Percentiles rank a stretch among this genome's conserved stretches.
Conservation (phyloP, 2,113 vertebrate genomes). For the Platycercus adscitus region DNA sequence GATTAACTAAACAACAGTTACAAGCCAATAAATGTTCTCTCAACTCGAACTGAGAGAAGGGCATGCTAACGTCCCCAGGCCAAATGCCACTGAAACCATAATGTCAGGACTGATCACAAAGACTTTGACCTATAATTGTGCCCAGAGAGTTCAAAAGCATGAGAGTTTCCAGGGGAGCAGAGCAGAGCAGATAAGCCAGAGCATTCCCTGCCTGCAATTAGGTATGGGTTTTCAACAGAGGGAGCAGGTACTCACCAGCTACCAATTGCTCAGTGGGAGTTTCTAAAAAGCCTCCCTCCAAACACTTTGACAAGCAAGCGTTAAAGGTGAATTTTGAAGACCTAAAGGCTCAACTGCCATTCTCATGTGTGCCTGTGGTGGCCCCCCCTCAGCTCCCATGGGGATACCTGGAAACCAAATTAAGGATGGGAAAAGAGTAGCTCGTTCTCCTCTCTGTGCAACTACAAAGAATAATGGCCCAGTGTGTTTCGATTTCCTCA, state of each 20-base stretch:
- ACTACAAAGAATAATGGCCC: background rate
- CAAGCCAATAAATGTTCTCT: slow-evolving; percentile 51
- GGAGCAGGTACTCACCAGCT: background rate
- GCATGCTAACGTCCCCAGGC: slow-evolving; percentile 40
- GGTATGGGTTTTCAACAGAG: background rate
- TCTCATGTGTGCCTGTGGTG: background rate
- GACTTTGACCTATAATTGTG: slow-evolving; percentile 67
- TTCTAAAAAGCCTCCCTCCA: background rate
- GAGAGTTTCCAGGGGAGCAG: background rate
- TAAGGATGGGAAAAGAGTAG: background rate
- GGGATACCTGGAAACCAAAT: background rate
- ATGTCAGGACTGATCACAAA: slow-evolving; percentile 42
- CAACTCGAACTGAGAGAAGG: slow-evolving; percentile 39
- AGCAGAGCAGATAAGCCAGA: background rate
- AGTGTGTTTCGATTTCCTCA: background rate
- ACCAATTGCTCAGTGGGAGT: background rate
- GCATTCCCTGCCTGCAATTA: background rate
- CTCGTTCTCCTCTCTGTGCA: background rate
- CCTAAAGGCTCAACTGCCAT: background rate
- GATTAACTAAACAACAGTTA: slow-evolving; percentile 71
- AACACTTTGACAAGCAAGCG: background rate
- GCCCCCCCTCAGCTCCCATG: background rate
- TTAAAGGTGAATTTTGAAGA: background rate
- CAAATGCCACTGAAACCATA: slow-evolving; percentile 59
- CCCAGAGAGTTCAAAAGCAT: slow-evolving; percentile 36